Conservation (phyloP, 2,113 vertebrate genomes). For the Nannospalax galili region DNA sequence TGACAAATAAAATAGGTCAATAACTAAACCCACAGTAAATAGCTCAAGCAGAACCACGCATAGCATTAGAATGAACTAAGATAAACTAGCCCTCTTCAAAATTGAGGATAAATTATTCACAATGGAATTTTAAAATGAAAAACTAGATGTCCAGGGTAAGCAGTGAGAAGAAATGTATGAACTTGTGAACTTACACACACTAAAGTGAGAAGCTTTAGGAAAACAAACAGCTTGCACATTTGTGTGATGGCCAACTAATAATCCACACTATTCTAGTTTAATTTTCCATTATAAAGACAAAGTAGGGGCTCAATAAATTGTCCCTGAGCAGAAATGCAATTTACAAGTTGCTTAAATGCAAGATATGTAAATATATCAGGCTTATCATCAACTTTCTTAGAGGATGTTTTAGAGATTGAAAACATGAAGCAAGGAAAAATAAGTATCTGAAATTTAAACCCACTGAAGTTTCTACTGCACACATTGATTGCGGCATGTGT, state of each 20-base stretch:
- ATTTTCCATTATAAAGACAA: background rate
- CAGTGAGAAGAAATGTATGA: background rate
- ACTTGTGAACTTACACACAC: background rate
- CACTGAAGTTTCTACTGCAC: accelerated
- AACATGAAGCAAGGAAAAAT: background rate
- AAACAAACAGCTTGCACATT: background rate
- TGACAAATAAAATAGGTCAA: conserved; percentile 63
- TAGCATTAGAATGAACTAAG: conserved; percentile 46
- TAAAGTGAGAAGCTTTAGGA: background rate
- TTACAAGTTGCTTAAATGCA: background rate
- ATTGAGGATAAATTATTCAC: conserved; percentile 8
- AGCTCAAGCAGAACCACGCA: conserved; percentile 49
- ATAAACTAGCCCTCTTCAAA: conserved; percentile 12
- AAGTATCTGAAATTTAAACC: background rate
- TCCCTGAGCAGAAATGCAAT: background rate
- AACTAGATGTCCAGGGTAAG: background rate
- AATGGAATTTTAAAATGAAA: conserved; percentile 37
- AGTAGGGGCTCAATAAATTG: background rate
- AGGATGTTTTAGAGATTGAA: background rate
- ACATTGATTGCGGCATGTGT: accelerated
- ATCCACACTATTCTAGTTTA: background rate
- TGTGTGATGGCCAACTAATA: background rate
- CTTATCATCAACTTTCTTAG: background rate
- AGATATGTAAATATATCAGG: background rate
- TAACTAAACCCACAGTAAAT: conserved; percentile 57